Evolutionary conservation across 1,140 invertebrate genomes (phyloP).

Genomic region (Colletes latitarsis): DNA sequence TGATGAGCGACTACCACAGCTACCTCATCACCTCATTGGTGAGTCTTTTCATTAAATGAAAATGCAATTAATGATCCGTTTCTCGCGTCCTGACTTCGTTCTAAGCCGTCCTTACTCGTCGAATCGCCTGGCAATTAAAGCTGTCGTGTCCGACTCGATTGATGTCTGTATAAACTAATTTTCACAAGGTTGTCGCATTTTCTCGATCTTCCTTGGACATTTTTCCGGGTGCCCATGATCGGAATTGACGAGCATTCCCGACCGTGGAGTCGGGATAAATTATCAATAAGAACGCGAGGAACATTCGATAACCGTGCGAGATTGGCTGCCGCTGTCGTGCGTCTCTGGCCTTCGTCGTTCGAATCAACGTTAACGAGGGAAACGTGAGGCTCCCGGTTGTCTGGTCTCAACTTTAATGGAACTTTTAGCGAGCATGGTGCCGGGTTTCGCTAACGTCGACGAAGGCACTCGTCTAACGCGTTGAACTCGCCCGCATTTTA

Average conservation of each 20-base stretch:
- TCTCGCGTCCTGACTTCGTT: not conserved
- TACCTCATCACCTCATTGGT: constrained; percentile 95
- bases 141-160: not conserved
- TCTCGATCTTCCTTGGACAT: constrained; percentile 4
- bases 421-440: constrained; percentile 3
- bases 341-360: constrained; percentile 11
- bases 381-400: constrained; percentile 1
- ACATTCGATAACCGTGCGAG: constrained; percentile 47
- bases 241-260: constrained; percentile 25
- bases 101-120: not conserved
- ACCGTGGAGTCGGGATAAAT: constrained; percentile 26
- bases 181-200: constrained; percentile 6
- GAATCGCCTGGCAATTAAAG: constrained; percentile 37
- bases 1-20: constrained; percentile 96
- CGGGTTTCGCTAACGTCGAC: not conserved
- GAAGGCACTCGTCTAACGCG: not conserved
- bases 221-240: not conserved
- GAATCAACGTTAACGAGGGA: constrained; percentile 16
- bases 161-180: constrained; percentile 45
- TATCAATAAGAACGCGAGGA: constrained; percentile 31
- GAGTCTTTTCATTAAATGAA: constrained; percentile 73
- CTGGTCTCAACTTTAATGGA: constrained; percentile 2
- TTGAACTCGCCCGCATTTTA: constrained; percentile 8
- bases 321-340: constrained; percentile 30
- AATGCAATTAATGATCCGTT: constrained; percentile 51